These are phyloP conservation scores for Pterobdella sp. DNA, from an alignment of 2,888 invertebrate species.

Conservation along the genomic window DNA sequence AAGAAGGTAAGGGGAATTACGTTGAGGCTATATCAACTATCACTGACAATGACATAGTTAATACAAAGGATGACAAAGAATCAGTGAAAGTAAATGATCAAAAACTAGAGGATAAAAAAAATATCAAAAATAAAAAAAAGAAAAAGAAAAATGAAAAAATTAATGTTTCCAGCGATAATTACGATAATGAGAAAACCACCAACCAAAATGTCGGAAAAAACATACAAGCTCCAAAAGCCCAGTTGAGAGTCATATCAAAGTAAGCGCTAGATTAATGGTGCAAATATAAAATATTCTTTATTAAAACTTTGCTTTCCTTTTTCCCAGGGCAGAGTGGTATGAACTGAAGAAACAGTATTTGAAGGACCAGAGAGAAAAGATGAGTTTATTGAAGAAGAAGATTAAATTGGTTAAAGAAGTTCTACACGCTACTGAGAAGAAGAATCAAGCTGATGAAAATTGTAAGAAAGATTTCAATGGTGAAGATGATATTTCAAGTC, in stretches of 20 bases:
- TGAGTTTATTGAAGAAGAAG: conserved; percentile 60
- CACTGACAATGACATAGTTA: background rate
- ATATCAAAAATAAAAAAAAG: conserved; percentile 30
- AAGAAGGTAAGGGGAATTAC: background rate
- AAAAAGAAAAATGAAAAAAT: conserved; percentile 22
- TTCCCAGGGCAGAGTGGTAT: conserved; percentile 68
- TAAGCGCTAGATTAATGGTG: conserved; percentile 24
- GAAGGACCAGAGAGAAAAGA: conserved; percentile 70
- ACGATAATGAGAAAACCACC: background rate
- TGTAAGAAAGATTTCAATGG: background rate
- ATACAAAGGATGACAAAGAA: background rate
- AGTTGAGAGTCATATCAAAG: conserved; percentile 37
- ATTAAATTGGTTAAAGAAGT: conserved; percentile 32
- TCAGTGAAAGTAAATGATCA: background rate
- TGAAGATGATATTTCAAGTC: background rate
- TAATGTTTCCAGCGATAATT: conserved; percentile 13
- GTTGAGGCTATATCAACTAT: background rate
- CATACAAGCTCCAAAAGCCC: conserved; percentile 19
- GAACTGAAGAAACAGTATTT: conserved; percentile 74
- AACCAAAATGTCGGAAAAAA: background rate
- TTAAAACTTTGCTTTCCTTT: background rate
- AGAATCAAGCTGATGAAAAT: background rate
- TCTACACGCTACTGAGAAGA: background rate
- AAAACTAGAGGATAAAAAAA: conserved; percentile 14
- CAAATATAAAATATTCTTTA: background rate